phyloP scores from a whole-genome alignment of 2,888 invertebrate species.

The Mechanitis messenoides region DNA sequence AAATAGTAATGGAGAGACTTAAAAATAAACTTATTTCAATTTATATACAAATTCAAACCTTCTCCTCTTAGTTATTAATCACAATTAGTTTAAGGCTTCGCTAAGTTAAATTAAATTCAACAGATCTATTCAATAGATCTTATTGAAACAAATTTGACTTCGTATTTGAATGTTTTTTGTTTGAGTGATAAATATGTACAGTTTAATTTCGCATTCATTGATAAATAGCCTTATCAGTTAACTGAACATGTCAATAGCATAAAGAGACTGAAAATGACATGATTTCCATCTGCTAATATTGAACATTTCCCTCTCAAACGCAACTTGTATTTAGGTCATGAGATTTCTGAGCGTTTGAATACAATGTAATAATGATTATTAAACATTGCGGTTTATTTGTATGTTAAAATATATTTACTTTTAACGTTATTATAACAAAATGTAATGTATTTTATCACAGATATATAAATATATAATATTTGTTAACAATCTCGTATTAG shows the following conservation, averaged over 20 bases:
- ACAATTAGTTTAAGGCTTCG: background rate
- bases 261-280: conserved; percentile 2
- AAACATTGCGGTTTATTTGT: no score
- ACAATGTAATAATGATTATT: no score
- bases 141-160: no score
- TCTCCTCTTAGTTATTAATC: conserved; percentile 14
- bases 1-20: conserved; percentile 13
- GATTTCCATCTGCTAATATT: background rate
- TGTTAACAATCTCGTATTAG: no score
- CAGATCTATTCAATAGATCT: no score
- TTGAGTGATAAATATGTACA: no score
- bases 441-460: no score
- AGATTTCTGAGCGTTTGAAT: background rate
- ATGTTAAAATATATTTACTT: no score
- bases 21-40: conserved; percentile 18
- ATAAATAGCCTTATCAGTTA: background rate
- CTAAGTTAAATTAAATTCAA: background rate
- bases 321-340: background rate
- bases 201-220: no score
- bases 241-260: background rate
- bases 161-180: no score
- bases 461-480: no score
- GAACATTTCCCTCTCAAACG: background rate
- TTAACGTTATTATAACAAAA: no score
- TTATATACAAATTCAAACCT: conserved; percentile 26